phyloP scores from a whole-genome alignment of 2,888 invertebrate genomes.

The Exocentrus adspersus region DNA sequence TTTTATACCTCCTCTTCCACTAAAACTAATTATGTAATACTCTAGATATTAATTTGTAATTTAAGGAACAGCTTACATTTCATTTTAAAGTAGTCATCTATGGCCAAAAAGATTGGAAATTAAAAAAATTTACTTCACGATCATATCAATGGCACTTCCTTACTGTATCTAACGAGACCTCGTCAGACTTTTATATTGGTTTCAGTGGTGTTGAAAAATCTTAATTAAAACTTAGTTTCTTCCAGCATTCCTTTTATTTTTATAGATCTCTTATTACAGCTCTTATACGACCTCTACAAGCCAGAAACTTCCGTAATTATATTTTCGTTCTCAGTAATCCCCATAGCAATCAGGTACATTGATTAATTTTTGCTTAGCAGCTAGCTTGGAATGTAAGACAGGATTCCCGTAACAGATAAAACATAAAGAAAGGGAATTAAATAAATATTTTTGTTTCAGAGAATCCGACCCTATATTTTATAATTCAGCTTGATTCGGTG shows the following conservation, averaged over 20 bases:
- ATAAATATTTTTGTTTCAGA: not conserved
- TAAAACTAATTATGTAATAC: too few relatives aligned
- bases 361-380: not conserved
- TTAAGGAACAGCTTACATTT: too few relatives aligned
- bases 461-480: too few relatives aligned
- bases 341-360: slow-evolving; percentile 24
- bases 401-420: not conserved
- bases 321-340: slow-evolving; percentile 31
- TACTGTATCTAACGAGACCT: slow-evolving; percentile 53
- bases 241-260: slow-evolving; percentile 17
- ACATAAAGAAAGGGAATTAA: not conserved
- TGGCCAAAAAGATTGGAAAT: too few relatives aligned
- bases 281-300: not conserved
- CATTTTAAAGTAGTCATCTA: too few relatives aligned
- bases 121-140: too few relatives aligned
- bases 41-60: too few relatives aligned
- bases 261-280: slow-evolving; percentile 15
- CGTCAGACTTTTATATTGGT: slow-evolving; percentile 47
- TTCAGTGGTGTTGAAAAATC: slow-evolving; percentile 19
- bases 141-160: slow-evolving; percentile 48
- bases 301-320: slow-evolving; percentile 35
- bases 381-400: not conserved
- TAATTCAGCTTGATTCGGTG: too few relatives aligned
- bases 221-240: slow-evolving; percentile 28
- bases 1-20: too few relatives aligned